A percentile compares a stretch with the other conserved stretches of the same genome.
phyloP scores from a whole-genome alignment of 2,113 vertebrate genomes.

The Dipodomys ordii region DNA sequence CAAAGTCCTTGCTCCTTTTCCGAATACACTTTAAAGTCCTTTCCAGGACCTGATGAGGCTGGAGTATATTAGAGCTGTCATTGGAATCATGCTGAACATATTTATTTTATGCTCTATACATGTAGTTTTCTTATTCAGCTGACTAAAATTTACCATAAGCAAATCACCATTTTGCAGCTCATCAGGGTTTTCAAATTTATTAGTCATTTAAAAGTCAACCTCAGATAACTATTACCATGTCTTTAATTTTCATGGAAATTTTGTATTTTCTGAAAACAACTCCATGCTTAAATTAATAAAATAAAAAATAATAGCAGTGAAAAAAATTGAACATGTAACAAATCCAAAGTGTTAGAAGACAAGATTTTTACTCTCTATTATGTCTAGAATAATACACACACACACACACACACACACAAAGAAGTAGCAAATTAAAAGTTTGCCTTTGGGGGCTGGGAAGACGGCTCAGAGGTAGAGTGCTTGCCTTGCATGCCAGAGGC shows the following conservation, averaged over 20 bases:
- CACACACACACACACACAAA: neutral
- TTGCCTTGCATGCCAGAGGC: too few species aligned
- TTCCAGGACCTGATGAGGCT: too few species aligned
- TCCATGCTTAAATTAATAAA: neutral
- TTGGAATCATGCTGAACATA: neutral
- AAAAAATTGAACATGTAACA: neutral
- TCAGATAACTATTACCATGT: neutral
- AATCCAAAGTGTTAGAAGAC: neutral
- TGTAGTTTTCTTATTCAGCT: neutral
- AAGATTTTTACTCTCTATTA: neutral
- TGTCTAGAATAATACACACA: neutral
- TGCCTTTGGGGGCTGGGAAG: neutral
- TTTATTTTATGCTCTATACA: neutral
- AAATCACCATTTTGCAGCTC: neutral
- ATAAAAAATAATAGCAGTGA: neutral
- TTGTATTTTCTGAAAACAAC: neutral
- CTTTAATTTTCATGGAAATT: slow-evolving; percentile 10
- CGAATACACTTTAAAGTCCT: neutral
- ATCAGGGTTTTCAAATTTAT: neutral
- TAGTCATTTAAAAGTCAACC: neutral
- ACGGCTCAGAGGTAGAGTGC: too few species aligned
- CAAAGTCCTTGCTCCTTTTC: neutral
- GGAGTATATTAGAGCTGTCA: neutral
- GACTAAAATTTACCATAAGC: neutral
- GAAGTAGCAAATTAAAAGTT: neutral